phyloP scores from a whole-genome alignment of 1,140 invertebrate species.

The Drosophila insularis region DNA sequence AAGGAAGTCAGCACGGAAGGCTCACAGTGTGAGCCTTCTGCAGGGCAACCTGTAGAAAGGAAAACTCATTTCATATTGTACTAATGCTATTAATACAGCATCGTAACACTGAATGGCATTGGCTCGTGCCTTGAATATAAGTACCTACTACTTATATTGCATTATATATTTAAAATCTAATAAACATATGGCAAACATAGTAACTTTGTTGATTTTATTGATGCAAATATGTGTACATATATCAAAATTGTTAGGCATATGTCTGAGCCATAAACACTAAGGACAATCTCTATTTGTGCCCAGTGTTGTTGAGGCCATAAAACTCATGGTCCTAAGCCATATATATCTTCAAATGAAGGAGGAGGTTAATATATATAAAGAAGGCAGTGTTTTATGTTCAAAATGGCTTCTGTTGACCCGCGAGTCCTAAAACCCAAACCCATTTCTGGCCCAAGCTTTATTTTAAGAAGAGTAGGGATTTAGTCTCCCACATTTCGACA shows the following conservation, averaged over 20 bases:
- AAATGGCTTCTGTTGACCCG: constrained; percentile 56
- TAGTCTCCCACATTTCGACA: not conserved
- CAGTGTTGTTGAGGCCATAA: constrained; percentile 31
- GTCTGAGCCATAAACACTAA: constrained; percentile 12
- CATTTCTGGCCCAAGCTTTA: not conserved
- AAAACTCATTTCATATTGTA: constrained; percentile 17
- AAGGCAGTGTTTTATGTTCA: constrained; percentile 54
- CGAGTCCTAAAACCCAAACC: not conserved
- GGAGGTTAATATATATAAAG: constrained; percentile 14
- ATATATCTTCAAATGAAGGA: constrained; percentile 9
- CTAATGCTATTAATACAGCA: constrained; percentile 59
- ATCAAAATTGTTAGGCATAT: constrained; percentile 28
- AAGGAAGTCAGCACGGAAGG: constrained; percentile 31
- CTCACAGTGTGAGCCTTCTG: not conserved
- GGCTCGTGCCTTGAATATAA: constrained; percentile 5
- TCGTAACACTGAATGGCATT: not conserved
- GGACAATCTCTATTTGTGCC: not conserved
- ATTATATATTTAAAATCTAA: constrained; percentile 50
- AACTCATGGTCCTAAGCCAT: constrained; percentile 35
- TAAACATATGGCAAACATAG: constrained; percentile 51
- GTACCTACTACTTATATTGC: constrained; percentile 32
- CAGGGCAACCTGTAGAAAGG: not conserved
- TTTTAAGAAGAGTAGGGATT: not conserved
- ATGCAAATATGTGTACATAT: constrained; percentile 32
- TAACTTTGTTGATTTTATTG: constrained; percentile 44